Conservation (phyloP, 2,797 vertebrate species). For the Botia kubotai region DNA sequence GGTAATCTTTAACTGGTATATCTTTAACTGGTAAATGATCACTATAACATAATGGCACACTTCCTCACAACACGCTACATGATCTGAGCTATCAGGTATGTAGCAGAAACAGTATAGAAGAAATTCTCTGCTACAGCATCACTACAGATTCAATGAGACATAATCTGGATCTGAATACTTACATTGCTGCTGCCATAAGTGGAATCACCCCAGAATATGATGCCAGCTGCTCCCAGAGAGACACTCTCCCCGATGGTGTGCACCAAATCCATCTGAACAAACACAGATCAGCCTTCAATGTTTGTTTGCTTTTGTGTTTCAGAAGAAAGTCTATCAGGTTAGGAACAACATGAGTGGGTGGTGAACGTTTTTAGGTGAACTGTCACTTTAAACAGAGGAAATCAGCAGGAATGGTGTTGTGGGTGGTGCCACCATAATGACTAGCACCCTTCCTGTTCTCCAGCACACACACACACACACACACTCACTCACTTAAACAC, state of each 20-base stretch:
- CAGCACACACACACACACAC: constrained; percentile 45
- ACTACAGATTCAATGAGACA: no score
- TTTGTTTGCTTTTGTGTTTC: no score
- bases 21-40: no score
- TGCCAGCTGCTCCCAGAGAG: constrained; percentile 90
- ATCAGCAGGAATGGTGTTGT: constrained; percentile 14
- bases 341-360: neutral
- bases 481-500: neutral
- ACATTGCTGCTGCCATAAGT: constrained; percentile 84
- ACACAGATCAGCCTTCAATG: no score
- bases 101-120: no score
- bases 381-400: no score
- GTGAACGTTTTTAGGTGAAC: neutral
- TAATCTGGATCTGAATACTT: constrained; percentile 54
- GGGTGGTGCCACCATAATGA: constrained; percentile 61
- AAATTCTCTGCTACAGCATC: no score
- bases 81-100: no score
- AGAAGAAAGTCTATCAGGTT: neutral
- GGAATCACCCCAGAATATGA: constrained; percentile 91
- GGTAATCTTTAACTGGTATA: no score
- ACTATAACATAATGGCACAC: no score
- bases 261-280: constrained; percentile 86
- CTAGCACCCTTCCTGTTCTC: constrained; percentile 72
- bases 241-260: constrained; percentile 96
- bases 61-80: no score